Percentiles rank a stretch among this genome's conserved stretches.
phyloP scores from a whole-genome alignment of 2,888 invertebrate genomes.

The Sarcophaga rosellei region DNA sequence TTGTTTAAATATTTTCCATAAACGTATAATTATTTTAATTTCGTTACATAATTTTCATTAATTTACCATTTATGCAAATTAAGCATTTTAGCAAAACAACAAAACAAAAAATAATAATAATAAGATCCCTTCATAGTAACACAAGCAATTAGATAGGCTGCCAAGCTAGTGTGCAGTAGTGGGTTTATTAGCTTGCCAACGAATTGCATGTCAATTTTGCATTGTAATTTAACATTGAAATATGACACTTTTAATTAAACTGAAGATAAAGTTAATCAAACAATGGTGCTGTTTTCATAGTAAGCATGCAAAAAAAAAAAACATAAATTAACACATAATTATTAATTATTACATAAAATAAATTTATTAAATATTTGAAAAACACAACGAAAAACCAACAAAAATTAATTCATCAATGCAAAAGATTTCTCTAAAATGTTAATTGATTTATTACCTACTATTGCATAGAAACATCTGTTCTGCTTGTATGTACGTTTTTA shows the following conservation, averaged over 20 bases:
- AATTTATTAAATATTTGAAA: background rate
- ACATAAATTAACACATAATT: conserved; percentile 56
- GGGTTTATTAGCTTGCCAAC: conserved; percentile 14
- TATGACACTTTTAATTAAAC: conserved; percentile 51
- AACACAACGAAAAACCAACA: conserved; percentile 9
- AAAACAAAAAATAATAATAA: background rate
- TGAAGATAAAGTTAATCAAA: conserved; percentile 32
- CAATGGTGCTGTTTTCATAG: conserved; percentile 38
- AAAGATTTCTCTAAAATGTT: conserved; percentile 15
- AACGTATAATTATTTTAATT: conserved; percentile 40
- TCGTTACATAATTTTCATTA: conserved; percentile 35
- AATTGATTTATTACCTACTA: background rate
- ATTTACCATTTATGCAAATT: conserved; percentile 50
- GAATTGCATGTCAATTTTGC: conserved; percentile 43
- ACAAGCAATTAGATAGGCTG: background rate
- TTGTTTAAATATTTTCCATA: background rate
- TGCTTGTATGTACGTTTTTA: background rate
- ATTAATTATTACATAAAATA: conserved; percentile 33
- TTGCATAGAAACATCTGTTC: background rate
- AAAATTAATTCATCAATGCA: conserved; percentile 11
- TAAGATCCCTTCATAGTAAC: background rate
- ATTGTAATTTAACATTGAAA: conserved; percentile 51
- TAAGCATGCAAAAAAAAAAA: conserved; percentile 33
- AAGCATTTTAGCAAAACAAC: background rate
- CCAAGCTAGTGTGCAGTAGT: background rate